Percentiles rank a stretch among this genome's conserved stretches.
These are phyloP conservation scores for Peribatodes rhomboidaria DNA, from an alignment of 2,888 invertebrate genomes.

Conservation along the genomic window DNA sequence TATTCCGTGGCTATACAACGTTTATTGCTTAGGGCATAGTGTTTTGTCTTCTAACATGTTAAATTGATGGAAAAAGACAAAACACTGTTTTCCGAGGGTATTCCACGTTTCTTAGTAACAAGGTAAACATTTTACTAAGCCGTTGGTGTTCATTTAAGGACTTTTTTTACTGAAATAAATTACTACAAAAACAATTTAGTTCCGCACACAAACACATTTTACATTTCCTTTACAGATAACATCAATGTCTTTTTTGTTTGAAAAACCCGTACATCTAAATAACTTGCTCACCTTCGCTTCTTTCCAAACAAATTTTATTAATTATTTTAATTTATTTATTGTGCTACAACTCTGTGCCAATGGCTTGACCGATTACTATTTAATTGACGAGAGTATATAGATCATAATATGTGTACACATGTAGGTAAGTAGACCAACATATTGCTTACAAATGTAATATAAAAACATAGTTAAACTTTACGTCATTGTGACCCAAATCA, in stretches of 20 bases:
- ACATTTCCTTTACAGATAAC: neutral
- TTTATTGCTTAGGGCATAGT: no score
- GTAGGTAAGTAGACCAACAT: neutral
- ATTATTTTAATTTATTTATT: conserved; percentile 10
- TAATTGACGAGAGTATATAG: conserved; percentile 27
- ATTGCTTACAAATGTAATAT: neutral
- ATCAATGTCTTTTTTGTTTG: conserved; percentile 6
- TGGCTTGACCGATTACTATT: conserved; percentile 6
- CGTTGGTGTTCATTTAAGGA: neutral
- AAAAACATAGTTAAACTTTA: neutral
- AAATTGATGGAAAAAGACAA: no score
- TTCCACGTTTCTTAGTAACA: no score
- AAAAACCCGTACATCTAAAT: conserved; percentile 8
- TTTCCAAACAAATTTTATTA: neutral
- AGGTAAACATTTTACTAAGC: neutral
- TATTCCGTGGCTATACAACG: no score
- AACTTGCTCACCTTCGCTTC: neutral
- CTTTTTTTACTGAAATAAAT: neutral
- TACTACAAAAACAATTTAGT: neutral
- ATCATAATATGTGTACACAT: neutral
- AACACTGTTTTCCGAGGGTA: no score
- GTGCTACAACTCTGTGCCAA: conserved; percentile 23
- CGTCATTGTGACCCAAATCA: conserved; percentile 7
- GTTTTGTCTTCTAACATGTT: no score
- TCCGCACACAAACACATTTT: neutral